phyloP scores from a whole-genome alignment of 2,113 vertebrate species.

The Chaetodon auriga region DNA sequence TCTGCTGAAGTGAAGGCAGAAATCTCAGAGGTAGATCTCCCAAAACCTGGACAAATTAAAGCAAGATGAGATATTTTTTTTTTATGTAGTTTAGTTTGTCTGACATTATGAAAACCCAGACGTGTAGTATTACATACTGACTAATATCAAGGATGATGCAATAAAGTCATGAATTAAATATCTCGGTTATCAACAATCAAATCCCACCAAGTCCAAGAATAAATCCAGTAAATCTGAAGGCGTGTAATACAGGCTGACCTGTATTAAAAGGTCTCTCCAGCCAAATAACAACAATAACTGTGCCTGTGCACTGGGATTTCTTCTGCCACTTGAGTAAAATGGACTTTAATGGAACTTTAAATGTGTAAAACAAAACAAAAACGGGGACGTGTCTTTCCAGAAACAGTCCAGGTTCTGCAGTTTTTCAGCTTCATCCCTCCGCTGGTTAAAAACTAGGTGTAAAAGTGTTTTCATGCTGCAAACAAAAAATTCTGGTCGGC shows the following conservation, averaged over 20 bases:
- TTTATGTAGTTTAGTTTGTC: neutral
- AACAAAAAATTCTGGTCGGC: conserved; percentile 7
- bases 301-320: neutral
- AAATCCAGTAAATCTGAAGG: no score
- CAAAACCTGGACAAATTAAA: neutral
- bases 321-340: neutral
- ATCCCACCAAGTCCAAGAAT: no score
- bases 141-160: neutral
- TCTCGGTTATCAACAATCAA: no score
- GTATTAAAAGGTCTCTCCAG: no score
- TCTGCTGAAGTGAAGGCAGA: neutral
- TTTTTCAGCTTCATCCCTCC: neutral
- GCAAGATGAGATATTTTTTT: neutral
- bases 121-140: no score
- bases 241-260: no score
- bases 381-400: neutral
- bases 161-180: neutral
- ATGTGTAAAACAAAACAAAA: neutral
- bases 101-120: neutral
- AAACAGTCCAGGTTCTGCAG: neutral
- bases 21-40: neutral
- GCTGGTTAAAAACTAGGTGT: neutral
- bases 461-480: conserved; percentile 13
- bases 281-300: no score
- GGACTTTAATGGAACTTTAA: neutral